These are phyloP conservation scores for Oreocharis arfaki DNA, from an alignment of 2,113 vertebrate species.

Conservation along the genomic window DNA sequence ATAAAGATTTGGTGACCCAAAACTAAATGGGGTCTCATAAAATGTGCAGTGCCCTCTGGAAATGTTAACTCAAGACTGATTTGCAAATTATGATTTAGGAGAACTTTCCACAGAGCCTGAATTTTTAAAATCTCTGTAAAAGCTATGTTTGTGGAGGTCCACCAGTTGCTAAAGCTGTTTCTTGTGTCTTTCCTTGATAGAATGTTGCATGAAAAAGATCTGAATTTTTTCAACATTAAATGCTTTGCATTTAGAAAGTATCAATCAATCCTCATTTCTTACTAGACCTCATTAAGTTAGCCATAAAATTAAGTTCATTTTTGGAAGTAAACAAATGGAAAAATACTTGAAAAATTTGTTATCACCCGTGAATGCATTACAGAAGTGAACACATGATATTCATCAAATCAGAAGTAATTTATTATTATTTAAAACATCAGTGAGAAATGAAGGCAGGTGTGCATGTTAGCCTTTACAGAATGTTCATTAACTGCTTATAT, in stretches of 20 bases:
- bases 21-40: neutral
- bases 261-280: neutral
- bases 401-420: neutral
- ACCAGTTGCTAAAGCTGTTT: neutral
- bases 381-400: neutral
- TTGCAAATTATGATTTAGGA: conserved; percentile 5
- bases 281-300: neutral
- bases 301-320: neutral
- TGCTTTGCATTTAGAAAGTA: neutral
- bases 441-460: neutral
- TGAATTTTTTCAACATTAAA: neutral
- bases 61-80: neutral
- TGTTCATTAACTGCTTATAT: neutral
- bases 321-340: neutral
- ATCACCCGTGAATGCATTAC: neutral
- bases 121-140: conserved; percentile 11
- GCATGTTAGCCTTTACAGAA: neutral
- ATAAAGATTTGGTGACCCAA: conserved; percentile 1
- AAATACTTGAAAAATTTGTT: neutral
- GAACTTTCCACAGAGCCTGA: neutral
- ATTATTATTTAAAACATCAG: neutral
- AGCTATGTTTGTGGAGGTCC: neutral
- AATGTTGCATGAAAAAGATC: neutral
- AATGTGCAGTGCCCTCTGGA: neutral
- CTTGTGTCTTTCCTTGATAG: neutral